phyloP scores from a whole-genome alignment of 2,113 vertebrate species.

The Haplochromis burtoni region DNA sequence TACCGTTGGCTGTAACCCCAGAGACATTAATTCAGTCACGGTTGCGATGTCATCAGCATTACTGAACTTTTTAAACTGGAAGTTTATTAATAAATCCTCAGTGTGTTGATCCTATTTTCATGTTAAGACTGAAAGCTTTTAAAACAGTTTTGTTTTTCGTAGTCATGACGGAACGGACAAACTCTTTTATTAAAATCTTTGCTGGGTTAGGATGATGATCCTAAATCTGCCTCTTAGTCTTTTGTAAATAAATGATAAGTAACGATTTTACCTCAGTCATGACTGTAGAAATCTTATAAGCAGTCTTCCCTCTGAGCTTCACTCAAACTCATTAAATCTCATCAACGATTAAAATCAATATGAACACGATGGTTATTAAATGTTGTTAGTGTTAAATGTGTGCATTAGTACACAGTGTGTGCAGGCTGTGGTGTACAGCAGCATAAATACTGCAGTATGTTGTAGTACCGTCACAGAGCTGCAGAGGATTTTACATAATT shows the following conservation, averaged over 20 bases:
- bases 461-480: not conserved
- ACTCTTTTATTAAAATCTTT: not conserved
- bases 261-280: not conserved
- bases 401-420: not conserved
- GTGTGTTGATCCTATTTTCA: not conserved
- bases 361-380: not conserved
- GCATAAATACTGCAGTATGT: not conserved
- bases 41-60: not conserved
- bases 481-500: not conserved
- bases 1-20: not conserved
- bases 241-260: not conserved
- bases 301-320: not conserved
- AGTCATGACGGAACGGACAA: rapidly evolving
- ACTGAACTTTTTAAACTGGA: not conserved
- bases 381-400: not conserved
- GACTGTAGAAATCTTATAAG: not conserved
- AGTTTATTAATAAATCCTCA: not conserved
- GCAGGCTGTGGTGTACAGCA: not conserved
- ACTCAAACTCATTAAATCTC: not conserved
- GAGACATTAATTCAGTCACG: not conserved
- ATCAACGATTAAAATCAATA: not conserved
- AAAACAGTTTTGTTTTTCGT: not conserved
- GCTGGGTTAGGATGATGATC: not conserved
- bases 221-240: not conserved
- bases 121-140: not conserved